Percentiles rank a stretch among this genome's conserved stretches.
These are phyloP conservation scores for Perithous albicinctus DNA, from an alignment of 2,888 invertebrate genomes.

Conservation along the genomic window DNA sequence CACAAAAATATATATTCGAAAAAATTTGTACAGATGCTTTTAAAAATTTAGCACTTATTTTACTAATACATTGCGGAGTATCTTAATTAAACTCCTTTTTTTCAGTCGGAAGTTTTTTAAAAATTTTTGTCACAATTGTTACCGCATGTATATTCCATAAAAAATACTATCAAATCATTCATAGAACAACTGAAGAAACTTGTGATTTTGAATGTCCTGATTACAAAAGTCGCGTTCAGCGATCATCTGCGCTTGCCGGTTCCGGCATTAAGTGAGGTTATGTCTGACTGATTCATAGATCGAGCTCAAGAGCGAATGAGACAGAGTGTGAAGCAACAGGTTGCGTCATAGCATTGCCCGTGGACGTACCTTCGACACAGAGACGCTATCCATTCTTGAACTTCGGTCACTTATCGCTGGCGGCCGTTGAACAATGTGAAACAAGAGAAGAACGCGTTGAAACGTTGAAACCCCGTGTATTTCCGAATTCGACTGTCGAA, in stretches of 20 bases:
- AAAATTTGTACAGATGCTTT: too few species aligned
- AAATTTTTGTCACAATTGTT: too few species aligned
- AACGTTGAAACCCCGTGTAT: background rate
- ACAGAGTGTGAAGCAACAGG: conserved; percentile 77
- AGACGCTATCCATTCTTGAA: conserved; percentile 78
- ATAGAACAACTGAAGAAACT: too few species aligned
- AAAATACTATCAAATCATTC: too few species aligned
- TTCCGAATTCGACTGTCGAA: conserved; percentile 18
- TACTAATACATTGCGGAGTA: too few species aligned
- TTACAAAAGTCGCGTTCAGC: background rate
- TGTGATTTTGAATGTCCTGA: too few species aligned
- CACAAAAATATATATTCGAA: too few species aligned
- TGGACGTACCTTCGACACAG: conserved; percentile 81
- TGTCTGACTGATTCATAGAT: conserved; percentile 36
- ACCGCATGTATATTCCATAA: too few species aligned
- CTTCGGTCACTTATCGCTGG: background rate
- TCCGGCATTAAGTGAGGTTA: conserved; percentile 72
- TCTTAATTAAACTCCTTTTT: too few species aligned
- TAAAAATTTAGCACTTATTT: too few species aligned
- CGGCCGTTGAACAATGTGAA: conserved; percentile 4
- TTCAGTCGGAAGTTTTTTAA: too few species aligned
- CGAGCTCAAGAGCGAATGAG: conserved; percentile 29
- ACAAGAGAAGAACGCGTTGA: conserved; percentile 15
- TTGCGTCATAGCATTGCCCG: conserved; percentile 65
- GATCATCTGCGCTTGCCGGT: background rate